A percentile compares a stretch with the other conserved stretches of the same genome.
Conservation (phyloP, 2,797 vertebrate species). For the Artibeus lituratus region DNA sequence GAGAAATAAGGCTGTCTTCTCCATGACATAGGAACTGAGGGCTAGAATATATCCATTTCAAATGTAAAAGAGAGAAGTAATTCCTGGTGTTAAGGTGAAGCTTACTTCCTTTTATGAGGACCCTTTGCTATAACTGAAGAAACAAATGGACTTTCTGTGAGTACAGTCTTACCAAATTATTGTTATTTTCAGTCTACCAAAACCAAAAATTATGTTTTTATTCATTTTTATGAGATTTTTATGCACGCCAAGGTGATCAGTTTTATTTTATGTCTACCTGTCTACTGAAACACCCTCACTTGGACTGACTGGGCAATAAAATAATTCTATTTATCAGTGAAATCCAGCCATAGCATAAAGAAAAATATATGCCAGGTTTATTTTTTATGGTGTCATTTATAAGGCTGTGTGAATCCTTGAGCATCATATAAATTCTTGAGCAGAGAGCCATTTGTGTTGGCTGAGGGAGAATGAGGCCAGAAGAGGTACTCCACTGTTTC, state of each 20-base stretch:
- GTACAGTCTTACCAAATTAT: neutral
- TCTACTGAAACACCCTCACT: slow-evolving; percentile 6
- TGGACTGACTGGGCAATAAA: neutral
- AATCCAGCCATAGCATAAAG: neutral
- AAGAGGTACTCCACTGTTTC: neutral
- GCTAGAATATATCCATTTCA: neutral
- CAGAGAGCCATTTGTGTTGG: neutral
- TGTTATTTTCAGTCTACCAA: slow-evolving; percentile 17
- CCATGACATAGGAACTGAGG: neutral
- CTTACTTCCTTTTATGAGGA: neutral
- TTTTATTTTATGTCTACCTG: neutral
- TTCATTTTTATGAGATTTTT: neutral
- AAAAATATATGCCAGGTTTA: neutral
- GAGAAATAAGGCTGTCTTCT: neutral
- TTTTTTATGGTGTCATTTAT: neutral
- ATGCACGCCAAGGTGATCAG: neutral
- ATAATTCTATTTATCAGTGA: slow-evolving; percentile 38
- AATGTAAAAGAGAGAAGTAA: neutral
- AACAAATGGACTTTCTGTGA: neutral
- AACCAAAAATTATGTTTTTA: slow-evolving; percentile 20
- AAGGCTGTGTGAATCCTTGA: neutral
- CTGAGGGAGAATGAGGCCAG: neutral
- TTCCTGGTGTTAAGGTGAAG: neutral
- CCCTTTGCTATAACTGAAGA: neutral
- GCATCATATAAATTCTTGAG: slow-evolving; percentile 25